Conservation (phyloP, 2,888 invertebrate species). For the Ormyrus pomaceus region DNA sequence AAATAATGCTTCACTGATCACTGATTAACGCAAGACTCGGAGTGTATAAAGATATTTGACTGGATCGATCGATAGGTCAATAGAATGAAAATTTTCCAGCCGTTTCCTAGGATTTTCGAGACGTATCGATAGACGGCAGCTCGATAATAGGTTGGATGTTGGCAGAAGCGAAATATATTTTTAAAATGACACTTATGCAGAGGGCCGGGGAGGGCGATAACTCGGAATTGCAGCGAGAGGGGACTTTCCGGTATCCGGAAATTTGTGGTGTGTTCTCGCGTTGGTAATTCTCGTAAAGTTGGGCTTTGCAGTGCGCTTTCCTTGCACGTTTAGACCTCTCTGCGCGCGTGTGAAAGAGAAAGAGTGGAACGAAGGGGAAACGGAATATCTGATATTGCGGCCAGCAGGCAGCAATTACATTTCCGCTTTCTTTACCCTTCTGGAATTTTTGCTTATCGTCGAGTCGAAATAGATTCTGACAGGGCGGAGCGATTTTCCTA, state of each 20-base stretch:
- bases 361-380: background rate
- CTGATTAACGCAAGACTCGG: no score
- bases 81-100: constrained; percentile 34
- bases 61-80: constrained; percentile 26
- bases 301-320: constrained; percentile 40
- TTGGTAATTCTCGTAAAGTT: constrained; percentile 55
- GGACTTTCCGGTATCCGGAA: constrained; percentile 56
- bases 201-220: constrained; percentile 48
- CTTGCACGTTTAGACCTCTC: background rate
- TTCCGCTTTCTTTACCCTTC: background rate
- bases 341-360: no score
- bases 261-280: constrained; percentile 56
- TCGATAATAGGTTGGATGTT: constrained; percentile 4
- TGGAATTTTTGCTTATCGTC: no score
- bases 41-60: no score
- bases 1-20: no score
- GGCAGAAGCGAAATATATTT: constrained; percentile 49
- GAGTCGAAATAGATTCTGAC: constrained; percentile 1
- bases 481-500: no score
- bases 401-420: constrained; percentile 29
- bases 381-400: constrained; percentile 30
- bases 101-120: background rate
- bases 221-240: constrained; percentile 55
- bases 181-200: constrained; percentile 45
- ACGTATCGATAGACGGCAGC: background rate